A percentile compares a stretch with the other conserved stretches of the same genome.
Conservation (phyloP, 2,113 vertebrate species). For the Sisor rabdophorus region DNA sequence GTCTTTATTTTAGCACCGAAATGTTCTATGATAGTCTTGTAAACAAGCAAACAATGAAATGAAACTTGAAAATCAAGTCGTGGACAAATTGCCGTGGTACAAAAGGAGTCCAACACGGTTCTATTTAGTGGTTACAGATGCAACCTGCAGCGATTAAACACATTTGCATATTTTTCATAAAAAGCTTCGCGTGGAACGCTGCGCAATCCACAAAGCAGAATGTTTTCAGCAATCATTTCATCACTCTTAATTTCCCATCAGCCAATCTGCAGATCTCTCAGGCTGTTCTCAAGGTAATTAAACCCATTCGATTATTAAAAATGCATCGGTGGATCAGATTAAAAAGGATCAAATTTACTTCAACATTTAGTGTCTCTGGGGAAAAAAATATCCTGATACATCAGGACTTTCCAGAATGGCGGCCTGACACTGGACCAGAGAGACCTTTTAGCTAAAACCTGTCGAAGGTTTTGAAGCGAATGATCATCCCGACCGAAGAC, state of each 20-base stretch:
- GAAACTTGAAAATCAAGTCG: too few species aligned
- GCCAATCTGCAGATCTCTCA: not conserved
- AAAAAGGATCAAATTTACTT: not conserved
- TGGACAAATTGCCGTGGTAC: not conserved
- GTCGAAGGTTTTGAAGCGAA: too few species aligned
- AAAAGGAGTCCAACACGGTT: not conserved
- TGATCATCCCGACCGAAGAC: too few species aligned
- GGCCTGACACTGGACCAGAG: not conserved
- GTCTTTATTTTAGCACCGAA: too few species aligned
- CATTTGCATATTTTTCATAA: not conserved
- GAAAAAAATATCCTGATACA: not conserved
- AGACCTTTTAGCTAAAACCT: not conserved
- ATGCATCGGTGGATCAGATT: not conserved
- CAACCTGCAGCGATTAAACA: not conserved
- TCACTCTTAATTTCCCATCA: not conserved
- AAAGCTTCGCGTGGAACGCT: not conserved
- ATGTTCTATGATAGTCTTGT: too few species aligned
- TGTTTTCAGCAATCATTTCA: not conserved
- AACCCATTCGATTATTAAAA: not conserved
- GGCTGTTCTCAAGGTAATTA: not conserved
- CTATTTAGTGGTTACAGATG: not conserved
- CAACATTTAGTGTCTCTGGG: not conserved
- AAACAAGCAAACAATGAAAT: too few species aligned
- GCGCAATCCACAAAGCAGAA: not conserved
- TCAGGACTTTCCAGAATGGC: not conserved